A percentile compares a stretch with the other conserved stretches of the same genome.
phyloP scores from a whole-genome alignment of 2,888 invertebrate genomes.

The Synergus umbraculus region DNA sequence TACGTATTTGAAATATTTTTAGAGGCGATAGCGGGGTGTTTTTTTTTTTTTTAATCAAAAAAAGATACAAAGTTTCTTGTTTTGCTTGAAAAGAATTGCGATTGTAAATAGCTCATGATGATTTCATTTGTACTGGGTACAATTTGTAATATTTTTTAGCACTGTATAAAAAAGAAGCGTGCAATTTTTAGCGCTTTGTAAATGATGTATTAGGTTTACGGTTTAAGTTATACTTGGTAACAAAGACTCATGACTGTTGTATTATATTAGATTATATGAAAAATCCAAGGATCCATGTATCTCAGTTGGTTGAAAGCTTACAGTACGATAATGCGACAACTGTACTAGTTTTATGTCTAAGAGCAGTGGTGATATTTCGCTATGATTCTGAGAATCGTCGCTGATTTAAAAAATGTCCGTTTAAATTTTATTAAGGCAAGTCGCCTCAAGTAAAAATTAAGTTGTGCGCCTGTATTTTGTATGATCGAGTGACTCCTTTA shows the following conservation, averaged over 20 bases:
- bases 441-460: constrained; percentile 61
- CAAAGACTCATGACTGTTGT: constrained; percentile 69
- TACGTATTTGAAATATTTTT: constrained; percentile 45
- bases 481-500: constrained; percentile 72
- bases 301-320: not conserved
- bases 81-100: constrained; percentile 35
- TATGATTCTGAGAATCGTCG: not conserved
- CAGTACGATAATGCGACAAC: constrained; percentile 32
- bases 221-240: constrained; percentile 71
- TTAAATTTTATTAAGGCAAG: not conserved
- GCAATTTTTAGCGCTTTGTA: constrained; percentile 39
- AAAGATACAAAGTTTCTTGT: constrained; percentile 44
- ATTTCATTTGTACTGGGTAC: constrained; percentile 57
- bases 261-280: constrained; percentile 67
- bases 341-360: constrained; percentile 31
- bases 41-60: constrained; percentile 44
- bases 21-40: not conserved
- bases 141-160: constrained; percentile 63
- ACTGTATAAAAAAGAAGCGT: constrained; percentile 52
- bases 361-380: constrained; percentile 9
- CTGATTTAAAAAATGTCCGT: constrained; percentile 34
- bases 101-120: constrained; percentile 47
- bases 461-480: constrained; percentile 76
- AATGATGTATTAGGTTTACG: constrained; percentile 44
- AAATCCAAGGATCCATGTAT: constrained; percentile 15